Evolutionary conservation across 2,113 vertebrate genomes (phyloP), one percentile per base, ranked within the genome.

Genomic region (Paracanthobrama guichenoti): DNA sequence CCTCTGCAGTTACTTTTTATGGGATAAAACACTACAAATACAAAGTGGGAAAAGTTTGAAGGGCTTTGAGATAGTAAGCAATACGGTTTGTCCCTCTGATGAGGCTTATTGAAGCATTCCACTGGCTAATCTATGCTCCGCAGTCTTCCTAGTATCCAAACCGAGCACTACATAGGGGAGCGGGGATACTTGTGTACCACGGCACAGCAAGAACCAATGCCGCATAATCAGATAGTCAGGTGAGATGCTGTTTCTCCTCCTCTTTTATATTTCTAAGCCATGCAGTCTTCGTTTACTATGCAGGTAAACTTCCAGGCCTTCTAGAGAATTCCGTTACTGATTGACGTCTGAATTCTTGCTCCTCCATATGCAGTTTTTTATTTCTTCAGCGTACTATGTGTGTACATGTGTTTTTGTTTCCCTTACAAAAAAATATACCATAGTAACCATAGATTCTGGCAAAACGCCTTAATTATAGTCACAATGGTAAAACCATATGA

Each of bases 251-350:
- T 66, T 44, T 81, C 59, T 26, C 42, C 55, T 48, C 60, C 31
- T 84, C 50, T 76, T 48, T 76, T 64, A 44, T 60, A 67, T 50
- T 69, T 26, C 48, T 46, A 81, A 84, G 86, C 73, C 83, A 82
- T 84, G 75, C 60, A 69, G 60, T 87, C 72, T 13, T 59, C 13
- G 72, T 87, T 87, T 87, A 87, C 86, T 87, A 85, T 87, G 86
- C 86, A 87, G 86, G 57, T 60, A 42, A 74, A 72, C 66, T 64
- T 80, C 42, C 60, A 31, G n/a, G 78, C 67, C 84, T 80, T 85
- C 22, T 31, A 46, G 50, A 80, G 48, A 66, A 73, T 62, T 71
- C 57, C 13, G 28, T 84, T 67, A 55, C 59, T 42, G 60, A 74
- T 14, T 3, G 73, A 44, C 12, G 14, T 9, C 59, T 77, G 55